Conservation (phyloP, 2,113 vertebrate genomes). For the Lamprologus tigripictilis region DNA sequence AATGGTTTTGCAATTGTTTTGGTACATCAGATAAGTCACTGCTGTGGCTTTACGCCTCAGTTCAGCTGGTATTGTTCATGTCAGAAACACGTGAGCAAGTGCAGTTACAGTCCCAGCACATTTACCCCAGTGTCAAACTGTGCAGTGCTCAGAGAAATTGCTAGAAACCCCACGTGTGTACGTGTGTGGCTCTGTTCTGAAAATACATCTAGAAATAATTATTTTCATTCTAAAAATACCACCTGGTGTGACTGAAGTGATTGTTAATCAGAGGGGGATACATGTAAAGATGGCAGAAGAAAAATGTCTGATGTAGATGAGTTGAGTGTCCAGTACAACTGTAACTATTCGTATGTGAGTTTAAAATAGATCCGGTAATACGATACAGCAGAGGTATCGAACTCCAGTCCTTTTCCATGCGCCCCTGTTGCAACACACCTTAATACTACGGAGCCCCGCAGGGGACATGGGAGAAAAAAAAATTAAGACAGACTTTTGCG, state of each 20-base stretch:
- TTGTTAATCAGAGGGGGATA: not conserved
- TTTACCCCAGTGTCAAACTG: not conserved
- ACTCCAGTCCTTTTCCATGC: not conserved
- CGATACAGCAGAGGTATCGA: accelerated
- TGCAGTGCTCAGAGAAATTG: not conserved
- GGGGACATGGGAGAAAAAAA: too few relatives aligned
- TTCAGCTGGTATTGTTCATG: not conserved
- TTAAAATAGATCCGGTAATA: not conserved
- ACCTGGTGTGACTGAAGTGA: not conserved
- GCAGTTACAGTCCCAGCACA: not conserved
- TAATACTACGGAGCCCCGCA: not conserved
- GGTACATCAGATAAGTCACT: not conserved
- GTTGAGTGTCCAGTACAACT: not conserved
- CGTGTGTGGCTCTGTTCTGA: not conserved
- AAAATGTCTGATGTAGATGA: not conserved
- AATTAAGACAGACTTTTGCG: too few relatives aligned
- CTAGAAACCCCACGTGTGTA: not conserved
- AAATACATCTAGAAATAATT: not conserved
- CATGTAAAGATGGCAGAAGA: not conserved
- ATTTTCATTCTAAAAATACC: not conserved
- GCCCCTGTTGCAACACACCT: not conserved
- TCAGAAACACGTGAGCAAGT: not conserved
- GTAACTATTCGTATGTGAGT: not conserved
- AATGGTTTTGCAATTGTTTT: not conserved
- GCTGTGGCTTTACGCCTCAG: not conserved